Base-by-base conservation (phyloP, 2,113 vertebrate genomes). In the Callaeas wilsoni region DNA sequence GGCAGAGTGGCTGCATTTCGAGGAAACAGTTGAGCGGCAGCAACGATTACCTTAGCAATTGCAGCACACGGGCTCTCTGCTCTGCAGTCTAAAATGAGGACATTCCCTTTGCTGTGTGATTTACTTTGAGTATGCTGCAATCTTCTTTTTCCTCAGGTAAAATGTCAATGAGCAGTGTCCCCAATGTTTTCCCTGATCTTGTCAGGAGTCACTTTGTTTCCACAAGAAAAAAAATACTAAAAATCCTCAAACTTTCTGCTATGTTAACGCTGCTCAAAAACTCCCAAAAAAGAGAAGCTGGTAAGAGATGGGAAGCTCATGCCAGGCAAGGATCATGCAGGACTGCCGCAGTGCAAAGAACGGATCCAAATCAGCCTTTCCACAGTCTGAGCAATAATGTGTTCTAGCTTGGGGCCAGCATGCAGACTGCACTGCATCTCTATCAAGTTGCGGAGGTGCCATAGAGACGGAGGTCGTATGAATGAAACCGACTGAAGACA, bases 41-140 rank as follows among this genome's bases (percentile, higher is more conserved):
- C 82, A 93, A 95, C 93, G 85, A 94, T 96, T 96, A 95, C 93
- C 90, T 96, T 88, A 88, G 90, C 87, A 96, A 96, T 96, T 90
- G 92, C 94, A 95, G 90, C 80, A 93, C 90, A 94, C n/a, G 0
- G 59, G 81, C 87, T 93, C 84, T 95, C 93, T 91, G 91, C 79
- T 97, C 94, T 94, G 90, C 87, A 64, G 71, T 89, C 92, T 95
- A 84, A 95, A 96, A 95, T 95, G 95, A 97, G 93, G 93, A 95
- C 83, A 88, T 96, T 96, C 90, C 93, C 93, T 92, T 77, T 86
- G 92, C 94, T 96, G 35, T 87, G 64, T 95, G 93, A 92, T 90
- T 96, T 95, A 90, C 90, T 96, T 88, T 47, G 78, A 90, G 39
- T 75, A 49, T 84, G 85, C 75, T 4, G 1, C 90, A 96, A 93